A percentile compares a stretch with the other conserved stretches of the same genome.
Evolutionary conservation across 2,113 vertebrate genomes (phyloP).

Genomic region (Calyptomena viridis): DNA sequence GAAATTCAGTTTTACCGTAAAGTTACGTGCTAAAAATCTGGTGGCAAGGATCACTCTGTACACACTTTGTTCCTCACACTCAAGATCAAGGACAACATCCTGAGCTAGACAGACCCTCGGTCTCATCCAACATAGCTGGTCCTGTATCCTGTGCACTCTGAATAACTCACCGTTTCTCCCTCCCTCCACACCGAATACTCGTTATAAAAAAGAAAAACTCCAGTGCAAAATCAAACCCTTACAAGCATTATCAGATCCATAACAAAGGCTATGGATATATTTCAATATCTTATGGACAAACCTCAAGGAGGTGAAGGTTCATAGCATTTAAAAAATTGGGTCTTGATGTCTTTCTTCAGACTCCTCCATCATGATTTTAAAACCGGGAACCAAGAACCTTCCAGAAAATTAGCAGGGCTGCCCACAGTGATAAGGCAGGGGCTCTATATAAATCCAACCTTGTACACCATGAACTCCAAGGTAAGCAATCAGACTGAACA

Average conservation of each 20-base stretch:
- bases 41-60: background rate
- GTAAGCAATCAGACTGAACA: background rate
- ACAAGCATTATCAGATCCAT: background rate
- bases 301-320: background rate
- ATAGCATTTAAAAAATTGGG: background rate
- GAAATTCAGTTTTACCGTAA: background rate
- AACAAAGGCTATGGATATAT: background rate
- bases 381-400: background rate
- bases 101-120: background rate
- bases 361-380: background rate
- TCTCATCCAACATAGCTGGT: background rate
- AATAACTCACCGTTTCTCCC: background rate
- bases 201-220: background rate
- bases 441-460: background rate
- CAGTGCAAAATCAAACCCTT: background rate
- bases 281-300: background rate
- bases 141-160: background rate
- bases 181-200: rapidly evolving
- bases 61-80: background rate
- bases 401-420: background rate
- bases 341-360: background rate
- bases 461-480: rapidly evolving
- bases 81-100: background rate
- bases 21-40: background rate
- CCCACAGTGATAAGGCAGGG: background rate